Conservation (phyloP, 1,140 invertebrate species). For the Pseudomyrmex pallidus region DNA sequence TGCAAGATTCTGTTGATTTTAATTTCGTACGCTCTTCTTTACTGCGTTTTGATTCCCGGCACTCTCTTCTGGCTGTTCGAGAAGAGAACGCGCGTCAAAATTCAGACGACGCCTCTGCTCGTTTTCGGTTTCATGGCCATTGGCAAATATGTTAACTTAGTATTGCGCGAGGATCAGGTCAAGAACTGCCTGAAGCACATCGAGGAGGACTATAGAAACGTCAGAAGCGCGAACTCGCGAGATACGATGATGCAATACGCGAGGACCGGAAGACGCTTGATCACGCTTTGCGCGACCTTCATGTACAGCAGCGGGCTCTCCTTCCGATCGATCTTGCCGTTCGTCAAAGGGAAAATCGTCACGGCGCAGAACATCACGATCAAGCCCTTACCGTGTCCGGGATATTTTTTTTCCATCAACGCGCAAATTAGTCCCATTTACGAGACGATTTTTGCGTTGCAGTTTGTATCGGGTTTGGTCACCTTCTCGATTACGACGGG, state of each 20-base stretch:
- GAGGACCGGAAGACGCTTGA: constrained; percentile 65
- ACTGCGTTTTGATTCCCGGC: constrained; percentile 26
- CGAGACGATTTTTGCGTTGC: constrained; percentile 65
- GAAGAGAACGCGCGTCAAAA: constrained; percentile 29
- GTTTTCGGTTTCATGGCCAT: constrained; percentile 73
- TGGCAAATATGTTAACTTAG: constrained; percentile 69
- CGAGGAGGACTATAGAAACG: constrained; percentile 71
- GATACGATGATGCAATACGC: constrained; percentile 69
- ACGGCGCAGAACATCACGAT: constrained; percentile 55
- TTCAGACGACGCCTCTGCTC: constrained; percentile 66
- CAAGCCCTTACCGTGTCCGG: constrained; percentile 66
- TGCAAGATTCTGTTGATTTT: neutral
- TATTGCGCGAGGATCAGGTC: constrained; percentile 65
- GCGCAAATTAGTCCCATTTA: constrained; percentile 64
- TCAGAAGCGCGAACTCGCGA: constrained; percentile 21
- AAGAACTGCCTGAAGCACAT: constrained; percentile 71
- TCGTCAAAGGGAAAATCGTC: constrained; percentile 38
- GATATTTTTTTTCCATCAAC: constrained; percentile 62
- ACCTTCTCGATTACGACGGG: constrained; percentile 68
- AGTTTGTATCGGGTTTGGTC: constrained; percentile 66
- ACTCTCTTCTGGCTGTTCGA: neutral
- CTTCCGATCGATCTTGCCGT: constrained; percentile 72
- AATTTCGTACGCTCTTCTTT: neutral
- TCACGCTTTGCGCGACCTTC: constrained; percentile 67
- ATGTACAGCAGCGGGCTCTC: constrained; percentile 77